A percentile compares a stretch with the other conserved stretches of the same genome.
phyloP scores from a whole-genome alignment of 2,113 vertebrate genomes.

The Eudyptes chrysolophus region DNA sequence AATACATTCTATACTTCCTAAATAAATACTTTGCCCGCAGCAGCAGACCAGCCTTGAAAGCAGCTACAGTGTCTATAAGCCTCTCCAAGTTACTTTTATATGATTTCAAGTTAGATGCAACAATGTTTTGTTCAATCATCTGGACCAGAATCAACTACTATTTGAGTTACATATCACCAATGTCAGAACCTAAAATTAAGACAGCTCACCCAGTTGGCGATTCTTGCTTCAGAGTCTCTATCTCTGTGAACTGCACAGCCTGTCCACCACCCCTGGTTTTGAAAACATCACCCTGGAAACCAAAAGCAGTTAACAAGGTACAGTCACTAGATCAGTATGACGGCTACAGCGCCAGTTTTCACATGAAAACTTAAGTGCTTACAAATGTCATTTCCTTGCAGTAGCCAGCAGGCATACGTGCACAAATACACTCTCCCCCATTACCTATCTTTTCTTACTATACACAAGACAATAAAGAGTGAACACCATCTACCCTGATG shows the following conservation, averaged over 20 bases:
- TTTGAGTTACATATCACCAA: fast-evolving
- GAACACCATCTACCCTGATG: not conserved
- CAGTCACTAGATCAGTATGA: fast-evolving
- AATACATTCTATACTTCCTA: fast-evolving
- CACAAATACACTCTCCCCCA: no score
- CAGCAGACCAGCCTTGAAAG: not conserved
- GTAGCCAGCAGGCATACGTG: not conserved
- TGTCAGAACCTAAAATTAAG: not conserved
- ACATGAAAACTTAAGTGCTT: not conserved
- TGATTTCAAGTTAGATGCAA: not conserved
- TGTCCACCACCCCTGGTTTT: slow-evolving; percentile 93
- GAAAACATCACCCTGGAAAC: slow-evolving; percentile 89
- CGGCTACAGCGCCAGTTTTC: fast-evolving
- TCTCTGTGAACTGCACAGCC: slow-evolving; percentile 93
- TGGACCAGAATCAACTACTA: fast-evolving
- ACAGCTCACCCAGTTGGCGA: slow-evolving; percentile 71
- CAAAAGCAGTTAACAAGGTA: not conserved
- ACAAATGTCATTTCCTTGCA: not conserved
- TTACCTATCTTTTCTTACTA: no score
- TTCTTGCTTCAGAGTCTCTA: slow-evolving; percentile 91
- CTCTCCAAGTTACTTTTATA: not conserved
- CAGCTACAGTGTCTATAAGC: not conserved
- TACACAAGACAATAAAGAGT: fast-evolving
- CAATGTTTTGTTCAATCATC: fast-evolving
- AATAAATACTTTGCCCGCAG: not conserved